phyloP scores from a whole-genome alignment of 1,140 invertebrate genomes.

The Chironomus striatipennis region DNA sequence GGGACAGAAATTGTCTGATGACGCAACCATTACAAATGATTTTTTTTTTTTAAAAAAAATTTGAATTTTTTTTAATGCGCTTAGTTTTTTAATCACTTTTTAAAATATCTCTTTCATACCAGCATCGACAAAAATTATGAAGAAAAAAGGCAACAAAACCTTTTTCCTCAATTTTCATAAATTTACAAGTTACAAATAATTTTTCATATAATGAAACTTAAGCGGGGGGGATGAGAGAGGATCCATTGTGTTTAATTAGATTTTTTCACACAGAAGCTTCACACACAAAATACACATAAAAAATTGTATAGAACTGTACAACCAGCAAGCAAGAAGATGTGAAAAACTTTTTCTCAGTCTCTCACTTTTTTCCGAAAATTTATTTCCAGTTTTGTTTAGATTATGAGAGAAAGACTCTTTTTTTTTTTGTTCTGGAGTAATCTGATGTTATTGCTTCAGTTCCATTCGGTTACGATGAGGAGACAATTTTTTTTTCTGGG shows the following conservation, averaged over 20 bases:
- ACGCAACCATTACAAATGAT: no score
- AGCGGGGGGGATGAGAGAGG: not conserved
- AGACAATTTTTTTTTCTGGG: not conserved
- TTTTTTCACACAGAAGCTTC: not conserved
- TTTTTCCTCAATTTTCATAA: slow-evolving; percentile 1
- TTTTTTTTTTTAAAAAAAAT: no score
- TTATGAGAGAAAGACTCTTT: not conserved
- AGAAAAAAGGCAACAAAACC: not conserved
- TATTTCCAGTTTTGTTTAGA: not conserved
- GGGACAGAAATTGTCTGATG: no score
- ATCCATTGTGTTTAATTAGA: slow-evolving; percentile 23
- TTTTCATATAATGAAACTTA: not conserved
- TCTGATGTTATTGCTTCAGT: not conserved
- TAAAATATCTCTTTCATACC: no score
- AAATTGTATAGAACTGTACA: not conserved
- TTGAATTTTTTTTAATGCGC: no score
- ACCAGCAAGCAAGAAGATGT: not conserved
- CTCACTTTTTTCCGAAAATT: not conserved
- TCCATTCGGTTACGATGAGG: not conserved
- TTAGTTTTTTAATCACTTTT: no score
- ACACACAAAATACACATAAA: no score
- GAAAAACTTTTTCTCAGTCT: slow-evolving; percentile 17
- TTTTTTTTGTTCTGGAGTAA: not conserved
- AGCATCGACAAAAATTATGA: no score
- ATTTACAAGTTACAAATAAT: slow-evolving; percentile 6